A percentile compares a stretch with the other conserved stretches of the same genome.
These are phyloP conservation scores for Heliothis subflexa DNA, from an alignment of 1,140 invertebrate species.

Conservation along the genomic window DNA sequence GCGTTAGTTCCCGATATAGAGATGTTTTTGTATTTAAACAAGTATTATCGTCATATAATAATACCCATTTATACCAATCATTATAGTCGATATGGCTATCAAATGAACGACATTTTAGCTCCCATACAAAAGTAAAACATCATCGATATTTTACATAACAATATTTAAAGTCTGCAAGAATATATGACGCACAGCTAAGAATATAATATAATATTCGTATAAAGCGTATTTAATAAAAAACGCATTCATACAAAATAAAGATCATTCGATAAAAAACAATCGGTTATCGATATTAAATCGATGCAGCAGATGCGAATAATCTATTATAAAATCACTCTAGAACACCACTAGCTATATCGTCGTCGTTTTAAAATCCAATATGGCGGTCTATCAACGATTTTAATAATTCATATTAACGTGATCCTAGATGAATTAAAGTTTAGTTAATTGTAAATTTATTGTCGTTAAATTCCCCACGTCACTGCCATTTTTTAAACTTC, in stretches of 20 bases:
- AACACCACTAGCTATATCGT: conserved; percentile 6
- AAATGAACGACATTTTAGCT: too few species aligned
- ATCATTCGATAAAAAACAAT: background rate
- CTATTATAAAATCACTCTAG: conserved; percentile 7
- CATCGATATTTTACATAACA: too few species aligned
- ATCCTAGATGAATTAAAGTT: background rate
- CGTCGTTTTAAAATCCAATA: conserved; percentile 4
- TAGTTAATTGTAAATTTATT: conserved; percentile 7
- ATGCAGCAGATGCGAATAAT: background rate
- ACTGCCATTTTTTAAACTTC: conserved; percentile 12
- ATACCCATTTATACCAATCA: background rate
- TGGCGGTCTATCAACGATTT: conserved; percentile 26
- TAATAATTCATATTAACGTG: background rate
- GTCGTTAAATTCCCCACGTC: conserved; percentile 15
- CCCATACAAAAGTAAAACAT: too few species aligned
- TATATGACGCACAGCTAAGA: too few species aligned
- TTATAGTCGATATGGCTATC: background rate
- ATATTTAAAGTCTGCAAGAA: too few species aligned
- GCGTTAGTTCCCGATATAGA: background rate
- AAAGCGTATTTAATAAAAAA: background rate
- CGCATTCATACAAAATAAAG: too few species aligned
- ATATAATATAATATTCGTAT: too few species aligned
- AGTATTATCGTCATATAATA: background rate
- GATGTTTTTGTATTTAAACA: background rate
- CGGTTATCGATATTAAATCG: background rate